Evolutionary conservation across 2,888 invertebrate genomes (phyloP), one percentile per base, ranked within the genome.

Genomic region (Agriotes lineatus): DNA sequence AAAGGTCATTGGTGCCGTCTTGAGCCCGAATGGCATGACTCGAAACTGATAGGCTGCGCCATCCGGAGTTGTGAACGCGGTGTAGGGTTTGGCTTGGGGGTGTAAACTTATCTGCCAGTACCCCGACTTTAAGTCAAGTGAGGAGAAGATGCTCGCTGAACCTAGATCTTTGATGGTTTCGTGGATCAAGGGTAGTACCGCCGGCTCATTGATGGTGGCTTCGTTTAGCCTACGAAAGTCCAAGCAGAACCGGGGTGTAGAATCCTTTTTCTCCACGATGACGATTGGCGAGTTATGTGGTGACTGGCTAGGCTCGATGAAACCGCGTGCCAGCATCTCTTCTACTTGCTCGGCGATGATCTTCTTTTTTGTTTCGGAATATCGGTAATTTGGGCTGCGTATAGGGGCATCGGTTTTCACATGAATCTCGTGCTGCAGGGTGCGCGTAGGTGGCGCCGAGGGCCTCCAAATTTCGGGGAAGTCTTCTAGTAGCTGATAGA

Each of bases 1-100:
- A 25, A 80, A 81, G 0, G 77, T 76, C 5, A 71, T 62, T 0
- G 76, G 77, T 0, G 79, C 79, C 37, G 70, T 75, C 57, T 77
- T 78, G 0, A 77, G 56, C 0, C 76, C 77, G 42, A 78, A 78
- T 0, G 77, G 76, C 77, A 77, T 79, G 0, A 79, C 75, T 2
- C 59, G 59, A 37, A 77, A 81, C 35, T 78, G 74, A 61, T 74
- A 81, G 0, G 71, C 69, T 0, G 76, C 74, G 1, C 77, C 76
- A 25, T 75, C 70, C 0, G 79, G 78, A 0, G 78, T 75, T 6
- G 72, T 22, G 50, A 79, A 80, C 0, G 78, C 79, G 0, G 80
- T 79, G n/a, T n/a, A n/a, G n/a, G n/a, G n/a, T n/a, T n/a, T n/a
- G n/a, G n/a, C n/a, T n/a, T n/a, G n/a, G n/a, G n/a, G n/a, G n/a